Percentiles rank a stretch among this genome's conserved stretches.
Evolutionary conservation across 2,113 vertebrate genomes (phyloP).

Genomic region (Setophaga coronata): DNA sequence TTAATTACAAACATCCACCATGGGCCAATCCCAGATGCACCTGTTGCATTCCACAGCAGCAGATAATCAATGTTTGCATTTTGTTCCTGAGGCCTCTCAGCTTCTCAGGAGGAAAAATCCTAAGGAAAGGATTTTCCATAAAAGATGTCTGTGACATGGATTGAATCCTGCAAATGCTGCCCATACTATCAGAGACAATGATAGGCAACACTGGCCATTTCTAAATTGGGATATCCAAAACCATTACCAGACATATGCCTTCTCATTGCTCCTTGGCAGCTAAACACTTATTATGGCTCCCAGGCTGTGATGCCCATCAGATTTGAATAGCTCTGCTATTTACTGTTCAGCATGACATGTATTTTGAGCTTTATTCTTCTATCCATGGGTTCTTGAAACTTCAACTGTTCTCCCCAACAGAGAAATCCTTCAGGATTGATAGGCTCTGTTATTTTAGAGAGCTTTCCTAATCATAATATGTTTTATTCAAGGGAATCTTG

Average conservation of each 20-base stretch:
- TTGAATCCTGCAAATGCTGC: background rate
- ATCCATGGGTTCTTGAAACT: background rate
- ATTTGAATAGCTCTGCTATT: background rate
- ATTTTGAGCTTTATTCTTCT: background rate
- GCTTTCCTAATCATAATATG: background rate
- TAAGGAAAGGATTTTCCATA: no score
- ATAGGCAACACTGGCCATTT: background rate
- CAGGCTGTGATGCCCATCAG: background rate
- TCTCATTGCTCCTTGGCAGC: background rate
- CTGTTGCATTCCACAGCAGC: no score
- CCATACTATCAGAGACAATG: background rate
- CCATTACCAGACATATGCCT: background rate
- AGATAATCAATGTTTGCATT: no score
- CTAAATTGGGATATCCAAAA: background rate
- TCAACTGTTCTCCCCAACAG: background rate
- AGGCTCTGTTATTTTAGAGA: background rate
- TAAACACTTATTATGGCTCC: background rate
- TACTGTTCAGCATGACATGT: background rate
- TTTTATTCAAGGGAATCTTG: background rate
- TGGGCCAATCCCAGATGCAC: no score
- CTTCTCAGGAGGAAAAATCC: no score
- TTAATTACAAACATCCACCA: no score
- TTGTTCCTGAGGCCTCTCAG: no score
- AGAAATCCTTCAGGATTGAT: background rate
- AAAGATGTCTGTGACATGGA: background rate